Conservation (phyloP, 2,113 vertebrate genomes). For the Labeo rohita region DNA sequence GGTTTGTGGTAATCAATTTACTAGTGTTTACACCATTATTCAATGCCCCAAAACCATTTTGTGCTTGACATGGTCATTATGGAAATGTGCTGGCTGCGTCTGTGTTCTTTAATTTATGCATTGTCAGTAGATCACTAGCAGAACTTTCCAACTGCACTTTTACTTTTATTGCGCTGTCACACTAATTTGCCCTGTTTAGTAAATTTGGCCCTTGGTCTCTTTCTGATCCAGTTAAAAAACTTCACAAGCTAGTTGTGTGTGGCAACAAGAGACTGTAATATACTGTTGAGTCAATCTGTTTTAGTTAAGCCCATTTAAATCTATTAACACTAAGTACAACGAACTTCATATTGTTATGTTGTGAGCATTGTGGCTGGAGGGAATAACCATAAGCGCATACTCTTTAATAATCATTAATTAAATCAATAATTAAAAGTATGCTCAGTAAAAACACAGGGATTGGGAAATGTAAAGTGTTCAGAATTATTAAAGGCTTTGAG, state of each 20-base stretch:
- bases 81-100: background rate
- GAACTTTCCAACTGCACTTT: no score
- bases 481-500: background rate
- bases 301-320: background rate
- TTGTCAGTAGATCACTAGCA: no score
- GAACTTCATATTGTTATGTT: background rate
- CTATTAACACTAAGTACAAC: background rate
- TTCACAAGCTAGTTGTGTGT: background rate
- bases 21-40: background rate
- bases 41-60: background rate
- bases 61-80: background rate
- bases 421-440: background rate
- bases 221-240: background rate
- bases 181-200: no score
- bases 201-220: background rate
- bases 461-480: background rate
- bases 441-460: background rate
- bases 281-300: background rate
- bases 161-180: no score
- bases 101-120: background rate
- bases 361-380: background rate
- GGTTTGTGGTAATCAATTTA: background rate
- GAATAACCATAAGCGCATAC: background rate
- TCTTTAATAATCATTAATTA: background rate
- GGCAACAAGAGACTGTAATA: background rate